Conservation (phyloP, 1,140 invertebrate species). For the Microplitis demolitor region DNA sequence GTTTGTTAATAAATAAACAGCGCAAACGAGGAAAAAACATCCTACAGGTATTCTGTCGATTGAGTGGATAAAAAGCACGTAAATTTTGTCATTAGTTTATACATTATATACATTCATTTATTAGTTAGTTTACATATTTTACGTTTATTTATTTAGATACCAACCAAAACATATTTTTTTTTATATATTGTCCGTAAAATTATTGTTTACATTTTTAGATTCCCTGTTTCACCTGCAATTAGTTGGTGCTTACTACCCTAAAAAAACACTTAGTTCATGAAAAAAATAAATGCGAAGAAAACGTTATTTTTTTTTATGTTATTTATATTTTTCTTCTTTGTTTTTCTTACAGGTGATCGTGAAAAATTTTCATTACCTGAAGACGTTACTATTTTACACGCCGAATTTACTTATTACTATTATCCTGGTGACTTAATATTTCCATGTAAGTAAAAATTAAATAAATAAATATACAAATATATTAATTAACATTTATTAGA, state of each 20-base stretch:
- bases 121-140: conserved; percentile 7
- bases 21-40: conserved; percentile 60
- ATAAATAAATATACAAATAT: too few relatives aligned
- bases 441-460: conserved; percentile 72
- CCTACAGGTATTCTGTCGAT: conserved; percentile 50
- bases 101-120: conserved; percentile 16
- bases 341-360: conserved; percentile 75
- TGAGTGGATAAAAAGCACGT: conserved; percentile 31
- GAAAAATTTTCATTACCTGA: conserved; percentile 81
- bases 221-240: neutral
- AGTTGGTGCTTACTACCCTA: neutral
- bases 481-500: too few relatives aligned
- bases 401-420: conserved; percentile 96
- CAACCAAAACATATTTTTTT: too few relatives aligned
- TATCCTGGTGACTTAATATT: conserved; percentile 93
- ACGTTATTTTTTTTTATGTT: conserved; percentile 22
- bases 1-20: conserved; percentile 46
- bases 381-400: conserved; percentile 88
- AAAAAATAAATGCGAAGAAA: neutral
- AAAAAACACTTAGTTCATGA: neutral
- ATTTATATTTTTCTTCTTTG: conserved; percentile 21
- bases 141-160: neutral
- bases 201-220: neutral
- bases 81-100: neutral
- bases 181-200: too few relatives aligned